Conservation (phyloP, 2,797 vertebrate species). For the Melanotaenia trifasciata region DNA sequence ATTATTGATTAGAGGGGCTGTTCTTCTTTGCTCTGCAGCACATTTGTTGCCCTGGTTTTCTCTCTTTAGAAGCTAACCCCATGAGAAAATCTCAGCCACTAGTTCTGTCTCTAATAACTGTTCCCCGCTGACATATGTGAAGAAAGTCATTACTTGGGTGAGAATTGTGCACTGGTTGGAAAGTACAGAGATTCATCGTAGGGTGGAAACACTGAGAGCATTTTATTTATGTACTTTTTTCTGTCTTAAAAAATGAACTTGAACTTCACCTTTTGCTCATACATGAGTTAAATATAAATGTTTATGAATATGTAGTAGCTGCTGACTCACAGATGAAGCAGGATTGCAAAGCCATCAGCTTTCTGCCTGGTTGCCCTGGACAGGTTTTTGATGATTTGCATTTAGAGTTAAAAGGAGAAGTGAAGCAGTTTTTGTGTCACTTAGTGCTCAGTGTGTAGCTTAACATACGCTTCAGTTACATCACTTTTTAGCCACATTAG, state of each 20-base stretch:
- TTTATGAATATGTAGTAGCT: slow-evolving; percentile 7
- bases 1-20: slow-evolving; percentile 64
- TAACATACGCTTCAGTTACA: background rate
- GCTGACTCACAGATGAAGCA: slow-evolving; percentile 22
- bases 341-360: background rate
- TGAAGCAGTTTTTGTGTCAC: background rate
- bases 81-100: slow-evolving; percentile 14
- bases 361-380: background rate
- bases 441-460: background rate
- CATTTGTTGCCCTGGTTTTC: slow-evolving; percentile 33
- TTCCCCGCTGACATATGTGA: slow-evolving; percentile 29
- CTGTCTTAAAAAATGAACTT: slow-evolving; percentile 1
- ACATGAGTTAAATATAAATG: background rate
- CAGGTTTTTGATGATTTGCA: slow-evolving; percentile 35
- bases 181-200: slow-evolving; percentile 20
- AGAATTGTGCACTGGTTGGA: slow-evolving; percentile 13
- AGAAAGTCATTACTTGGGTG: background rate
- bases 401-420: slow-evolving; percentile 16
- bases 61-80: slow-evolving; percentile 29
- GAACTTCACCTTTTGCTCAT: background rate
- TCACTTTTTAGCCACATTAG: too few relatives aligned
- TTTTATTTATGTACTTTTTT: background rate
- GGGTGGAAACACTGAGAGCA: background rate
- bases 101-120: slow-evolving; percentile 5
- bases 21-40: slow-evolving; percentile 42